phyloP scores from a whole-genome alignment of 2,797 vertebrate genomes.

The Liasis olivaceus region DNA sequence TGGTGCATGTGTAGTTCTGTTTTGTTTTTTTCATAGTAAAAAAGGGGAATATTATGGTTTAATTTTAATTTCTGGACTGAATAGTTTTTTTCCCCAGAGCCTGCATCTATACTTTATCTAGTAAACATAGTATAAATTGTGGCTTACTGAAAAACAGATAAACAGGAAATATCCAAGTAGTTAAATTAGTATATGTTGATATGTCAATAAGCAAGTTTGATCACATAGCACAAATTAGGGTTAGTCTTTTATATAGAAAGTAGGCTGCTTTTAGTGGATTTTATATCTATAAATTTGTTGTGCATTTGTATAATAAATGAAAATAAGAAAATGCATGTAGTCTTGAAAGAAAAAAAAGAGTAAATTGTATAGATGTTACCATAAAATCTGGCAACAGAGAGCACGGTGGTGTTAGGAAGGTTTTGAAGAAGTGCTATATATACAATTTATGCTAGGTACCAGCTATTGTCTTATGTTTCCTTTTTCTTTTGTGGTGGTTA shows the following conservation, averaged over 20 bases:
- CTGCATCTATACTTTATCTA: conserved; percentile 9
- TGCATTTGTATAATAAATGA: conserved; percentile 27
- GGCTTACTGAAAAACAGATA: conserved; percentile 17
- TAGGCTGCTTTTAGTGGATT: background rate
- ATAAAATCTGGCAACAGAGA: conserved; percentile 23
- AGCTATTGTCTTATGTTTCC: conserved; percentile 10
- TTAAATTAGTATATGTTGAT: conserved; percentile 18
- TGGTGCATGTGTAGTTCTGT: background rate
- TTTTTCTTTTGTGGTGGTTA: conserved; percentile 23
- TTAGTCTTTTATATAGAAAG: background rate
- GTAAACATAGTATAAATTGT: conserved; percentile 21
- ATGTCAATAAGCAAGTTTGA: conserved; percentile 33
- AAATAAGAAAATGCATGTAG: background rate
- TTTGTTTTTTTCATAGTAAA: conserved; percentile 25
- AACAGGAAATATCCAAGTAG: conserved; percentile 24
- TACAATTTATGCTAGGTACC: background rate
- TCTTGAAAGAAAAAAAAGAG: conserved; percentile 34
- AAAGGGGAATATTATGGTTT: conserved; percentile 30
- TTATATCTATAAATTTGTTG: background rate
- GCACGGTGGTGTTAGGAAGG: background rate
- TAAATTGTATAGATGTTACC: conserved; percentile 15
- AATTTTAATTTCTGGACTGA: background rate
- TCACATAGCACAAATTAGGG: background rate
- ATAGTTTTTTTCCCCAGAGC: background rate
- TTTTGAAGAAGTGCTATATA: background rate